A percentile compares a stretch with the other conserved stretches of the same genome.
phyloP scores from a whole-genome alignment of 2,113 vertebrate species.

The Camelus dromedarius region DNA sequence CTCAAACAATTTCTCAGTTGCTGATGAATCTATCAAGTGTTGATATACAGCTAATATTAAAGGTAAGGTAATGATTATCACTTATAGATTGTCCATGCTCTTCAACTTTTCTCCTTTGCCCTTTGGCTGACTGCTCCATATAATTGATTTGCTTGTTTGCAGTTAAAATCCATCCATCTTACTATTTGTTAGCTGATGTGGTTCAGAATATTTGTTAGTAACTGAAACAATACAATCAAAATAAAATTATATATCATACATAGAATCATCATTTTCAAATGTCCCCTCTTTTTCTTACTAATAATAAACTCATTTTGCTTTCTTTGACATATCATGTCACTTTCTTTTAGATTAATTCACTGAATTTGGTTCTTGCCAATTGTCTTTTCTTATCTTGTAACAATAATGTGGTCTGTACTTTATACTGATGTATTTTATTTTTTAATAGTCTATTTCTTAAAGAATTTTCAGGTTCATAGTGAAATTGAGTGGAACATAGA shows the following conservation, averaged over 20 bases:
- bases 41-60: neutral
- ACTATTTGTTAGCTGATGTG: neutral
- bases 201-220: constrained; percentile 22
- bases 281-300: neutral
- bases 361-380: neutral
- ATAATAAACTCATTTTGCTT: neutral
- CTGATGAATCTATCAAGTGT: neutral
- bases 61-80: neutral
- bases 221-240: neutral
- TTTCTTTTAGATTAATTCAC: neutral
- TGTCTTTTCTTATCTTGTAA: neutral
- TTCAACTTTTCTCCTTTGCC: neutral
- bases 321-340: neutral
- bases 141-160: constrained; percentile 3
- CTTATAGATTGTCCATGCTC: neutral
- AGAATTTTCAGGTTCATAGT: neutral
- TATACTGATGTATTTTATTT: neutral
- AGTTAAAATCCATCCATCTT: neutral
- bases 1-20: constrained; percentile 6
- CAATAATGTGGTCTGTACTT: neutral
- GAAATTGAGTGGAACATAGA: neutral
- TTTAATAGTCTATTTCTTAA: neutral
- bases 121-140: neutral
- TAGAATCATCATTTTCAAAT: neutral
- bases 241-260: neutral